These are phyloP conservation scores for Oophaga sylvatica DNA, from an alignment of 2,797 vertebrate species.

Conservation along the genomic window DNA sequence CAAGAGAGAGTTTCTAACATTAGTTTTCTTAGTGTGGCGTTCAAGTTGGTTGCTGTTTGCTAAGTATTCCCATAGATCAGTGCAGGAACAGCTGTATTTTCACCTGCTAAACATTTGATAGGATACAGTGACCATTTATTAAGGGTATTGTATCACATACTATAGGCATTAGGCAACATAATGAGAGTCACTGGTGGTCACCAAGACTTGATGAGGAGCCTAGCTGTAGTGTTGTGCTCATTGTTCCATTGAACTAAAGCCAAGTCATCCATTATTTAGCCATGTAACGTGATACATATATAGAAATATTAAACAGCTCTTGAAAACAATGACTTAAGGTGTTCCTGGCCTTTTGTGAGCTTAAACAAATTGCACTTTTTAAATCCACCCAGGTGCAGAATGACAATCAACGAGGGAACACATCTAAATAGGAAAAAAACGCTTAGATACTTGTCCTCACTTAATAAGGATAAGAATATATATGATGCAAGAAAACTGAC, in stretches of 20 bases:
- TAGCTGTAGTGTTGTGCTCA: slow-evolving; percentile 8
- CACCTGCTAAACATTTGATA: not conserved
- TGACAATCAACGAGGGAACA: slow-evolving; percentile 53
- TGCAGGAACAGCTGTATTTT: not conserved
- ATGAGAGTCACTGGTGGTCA: slow-evolving; percentile 19
- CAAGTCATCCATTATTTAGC: slow-evolving; percentile 47
- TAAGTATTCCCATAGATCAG: not conserved
- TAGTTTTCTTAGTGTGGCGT: not conserved
- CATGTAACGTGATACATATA: slow-evolving; percentile 34
- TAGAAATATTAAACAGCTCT: slow-evolving; percentile 54
- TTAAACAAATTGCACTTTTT: slow-evolving; percentile 59
- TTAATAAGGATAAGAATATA: slow-evolving; percentile 54
- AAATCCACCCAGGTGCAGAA: slow-evolving; percentile 61
- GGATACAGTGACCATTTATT: not conserved
- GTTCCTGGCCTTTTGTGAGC: slow-evolving; percentile 48
- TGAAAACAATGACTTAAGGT: slow-evolving; percentile 56
- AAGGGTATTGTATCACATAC: not conserved
- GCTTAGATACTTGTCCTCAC: slow-evolving; percentile 57
- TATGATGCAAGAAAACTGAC: slow-evolving; percentile 50
- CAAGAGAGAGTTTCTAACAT: not conserved
- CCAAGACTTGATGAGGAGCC: slow-evolving; percentile 7
- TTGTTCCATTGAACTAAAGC: slow-evolving; percentile 38
- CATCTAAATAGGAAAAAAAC: slow-evolving; percentile 43
- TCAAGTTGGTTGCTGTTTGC: not conserved
- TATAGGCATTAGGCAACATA: not conserved